Evolutionary conservation across 2,888 invertebrate genomes (phyloP), one percentile per base, ranked within the genome.

Genomic region (Drosophila kokeensis): DNA sequence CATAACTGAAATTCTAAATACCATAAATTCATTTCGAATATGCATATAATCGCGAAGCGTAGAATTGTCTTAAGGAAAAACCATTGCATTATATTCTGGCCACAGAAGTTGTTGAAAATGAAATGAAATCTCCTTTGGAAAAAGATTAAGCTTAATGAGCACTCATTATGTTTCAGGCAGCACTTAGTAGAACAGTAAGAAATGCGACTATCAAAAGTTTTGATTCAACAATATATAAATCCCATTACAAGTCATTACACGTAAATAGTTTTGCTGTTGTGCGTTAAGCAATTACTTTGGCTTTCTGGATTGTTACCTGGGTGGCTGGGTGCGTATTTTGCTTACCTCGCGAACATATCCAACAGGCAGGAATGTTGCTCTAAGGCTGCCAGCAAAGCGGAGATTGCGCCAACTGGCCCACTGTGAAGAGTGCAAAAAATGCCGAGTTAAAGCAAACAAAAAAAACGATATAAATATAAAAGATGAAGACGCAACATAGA

Each of bases 251-350:
- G 15, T 15, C 24, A 45, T 24, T 45, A 24, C 0, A 45, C 0
- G 21, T 21, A 21, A 21, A 52, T 30, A 52, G 53, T 24, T 34
- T 8, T 4, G 29, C 21, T n/a, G 1, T 15, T 38, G 2, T 29
- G 8, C 15, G 38, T 38, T 21, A 42, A 29, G 27, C 45, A 21
- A 24, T 24, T 24, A 27, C 24, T 45, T 32, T 42, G 29, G 13
- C 24, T 76, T 82, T 57, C 57, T 58, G 69, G 59, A 54, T 61
- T 72, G 69, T 72, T 67, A 70, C 68, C 69, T 24, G 24, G 24
- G 52, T 60, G 72, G 69, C 68, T 54, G 50, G 55, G 68, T 52
- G 53, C 59, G 66, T 71, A 64, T 60, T 72, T 69, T 67, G 69
- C 64, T 83, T 71, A 68, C 52, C 32, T 42, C 21, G 29, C 21